These are phyloP conservation scores for Drosophila rufa DNA, from an alignment of 1,140 invertebrate genomes.

Conservation along the genomic window DNA sequence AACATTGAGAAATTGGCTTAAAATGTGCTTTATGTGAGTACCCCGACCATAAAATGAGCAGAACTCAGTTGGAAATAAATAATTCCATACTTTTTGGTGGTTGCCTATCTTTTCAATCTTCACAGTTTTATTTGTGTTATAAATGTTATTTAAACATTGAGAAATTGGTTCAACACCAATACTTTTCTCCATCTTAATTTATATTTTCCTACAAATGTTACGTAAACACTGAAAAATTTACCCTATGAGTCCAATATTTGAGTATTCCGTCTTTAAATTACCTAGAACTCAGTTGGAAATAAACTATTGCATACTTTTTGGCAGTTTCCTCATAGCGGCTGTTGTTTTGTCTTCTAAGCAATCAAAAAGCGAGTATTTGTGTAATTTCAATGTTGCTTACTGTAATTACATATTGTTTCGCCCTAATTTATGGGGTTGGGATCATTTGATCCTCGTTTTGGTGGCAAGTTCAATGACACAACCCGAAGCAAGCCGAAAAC, in stretches of 20 bases:
- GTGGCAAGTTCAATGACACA: slow-evolving; percentile 25
- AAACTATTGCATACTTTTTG: neutral
- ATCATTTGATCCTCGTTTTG: neutral
- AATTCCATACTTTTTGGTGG: no score
- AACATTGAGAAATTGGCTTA: neutral
- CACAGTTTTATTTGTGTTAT: no score
- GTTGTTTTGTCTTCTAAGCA: neutral
- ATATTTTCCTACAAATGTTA: neutral
- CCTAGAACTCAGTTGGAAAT: no score
- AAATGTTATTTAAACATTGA: no score
- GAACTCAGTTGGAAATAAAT: neutral
- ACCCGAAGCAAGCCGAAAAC: neutral
- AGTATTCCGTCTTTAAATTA: no score
- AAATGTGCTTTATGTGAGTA: neutral
- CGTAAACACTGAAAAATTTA: neutral
- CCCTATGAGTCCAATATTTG: neutral
- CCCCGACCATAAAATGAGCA: no score
- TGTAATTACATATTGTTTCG: neutral
- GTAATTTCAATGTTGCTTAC: no score
- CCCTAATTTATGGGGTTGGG: neutral
- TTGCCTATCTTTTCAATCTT: no score
- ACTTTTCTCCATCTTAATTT: no score
- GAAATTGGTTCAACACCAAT: no score
- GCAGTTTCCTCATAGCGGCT: neutral
- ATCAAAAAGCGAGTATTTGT: no score